Evolutionary conservation across 2,888 invertebrate species (phyloP).

Genomic region (Lepidocyrtinus sp.): DNA sequence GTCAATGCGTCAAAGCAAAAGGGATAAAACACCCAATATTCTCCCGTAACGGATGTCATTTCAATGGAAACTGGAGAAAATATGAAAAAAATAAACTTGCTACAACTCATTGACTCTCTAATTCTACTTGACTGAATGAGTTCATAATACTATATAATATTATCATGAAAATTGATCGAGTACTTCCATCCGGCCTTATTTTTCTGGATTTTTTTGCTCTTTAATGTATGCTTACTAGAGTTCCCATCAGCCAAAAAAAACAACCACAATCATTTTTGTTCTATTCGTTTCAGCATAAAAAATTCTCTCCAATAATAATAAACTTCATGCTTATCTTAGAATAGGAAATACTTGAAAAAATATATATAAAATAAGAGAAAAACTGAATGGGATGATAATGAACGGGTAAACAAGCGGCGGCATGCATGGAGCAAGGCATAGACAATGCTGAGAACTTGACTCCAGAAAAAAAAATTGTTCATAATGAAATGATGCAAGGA

Average conservation of each 20-base stretch:
- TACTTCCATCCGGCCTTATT: constrained; percentile 13
- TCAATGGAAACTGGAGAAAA: neutral
- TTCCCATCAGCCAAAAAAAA: neutral
- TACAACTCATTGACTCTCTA: constrained; percentile 6
- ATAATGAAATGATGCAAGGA: constrained; percentile 4
- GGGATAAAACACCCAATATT: constrained; percentile 11
- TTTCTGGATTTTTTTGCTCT: neutral
- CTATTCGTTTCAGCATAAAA: neutral
- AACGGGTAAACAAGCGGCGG: neutral
- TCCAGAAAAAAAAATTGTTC: neutral
- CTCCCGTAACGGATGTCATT: constrained; percentile 33
- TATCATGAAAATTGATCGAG: constrained; percentile 10
- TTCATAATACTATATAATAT: constrained; percentile 2
- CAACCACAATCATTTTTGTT: neutral
- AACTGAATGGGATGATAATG: neutral
- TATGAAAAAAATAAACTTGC: neutral
- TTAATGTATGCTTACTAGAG: too few relatives aligned
- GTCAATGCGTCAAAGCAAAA: neutral
- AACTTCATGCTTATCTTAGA: too few relatives aligned
- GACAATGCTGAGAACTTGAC: neutral
- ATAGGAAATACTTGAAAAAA: neutral
- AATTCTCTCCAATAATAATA: neutral
- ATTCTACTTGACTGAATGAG: neutral
- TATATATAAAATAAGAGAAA: neutral
- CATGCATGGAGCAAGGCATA: neutral